Conservation (phyloP, 1,140 invertebrate species). For the Plectrocnemia conspersa region DNA sequence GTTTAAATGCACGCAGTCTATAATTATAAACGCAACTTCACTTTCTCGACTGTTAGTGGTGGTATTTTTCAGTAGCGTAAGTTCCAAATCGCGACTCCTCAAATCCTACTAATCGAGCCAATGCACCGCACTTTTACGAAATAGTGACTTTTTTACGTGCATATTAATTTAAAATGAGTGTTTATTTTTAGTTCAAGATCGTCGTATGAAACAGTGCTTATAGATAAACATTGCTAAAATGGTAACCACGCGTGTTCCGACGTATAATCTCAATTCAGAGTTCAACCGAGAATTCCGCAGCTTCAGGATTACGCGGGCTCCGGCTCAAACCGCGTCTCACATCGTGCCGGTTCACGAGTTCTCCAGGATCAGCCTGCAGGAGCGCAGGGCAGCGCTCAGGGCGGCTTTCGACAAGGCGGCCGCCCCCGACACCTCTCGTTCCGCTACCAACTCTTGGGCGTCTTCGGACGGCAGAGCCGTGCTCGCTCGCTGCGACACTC, state of each 20-base stretch:
- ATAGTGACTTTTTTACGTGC: too few species aligned
- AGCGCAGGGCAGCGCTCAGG: constrained; percentile 48
- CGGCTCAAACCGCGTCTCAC: constrained; percentile 45
- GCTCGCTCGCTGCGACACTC: constrained; percentile 28
- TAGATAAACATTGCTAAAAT: constrained; percentile 34
- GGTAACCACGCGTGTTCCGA: constrained; percentile 54
- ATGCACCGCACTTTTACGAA: too few species aligned
- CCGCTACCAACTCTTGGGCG: constrained; percentile 48
- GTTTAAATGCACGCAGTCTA: too few species aligned
- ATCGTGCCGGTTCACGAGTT: constrained; percentile 52
- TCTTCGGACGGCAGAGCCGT: constrained; percentile 39
- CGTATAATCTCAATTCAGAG: constrained; percentile 52
- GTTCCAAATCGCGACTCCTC: too few species aligned
- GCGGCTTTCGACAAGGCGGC: constrained; percentile 47
- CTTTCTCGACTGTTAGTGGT: too few species aligned
- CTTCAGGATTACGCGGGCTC: constrained; percentile 49
- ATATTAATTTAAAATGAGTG: too few species aligned
- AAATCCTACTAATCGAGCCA: too few species aligned
- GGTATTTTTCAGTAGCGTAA: too few species aligned
- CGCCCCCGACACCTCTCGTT: constrained; percentile 50
- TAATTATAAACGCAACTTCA: too few species aligned
- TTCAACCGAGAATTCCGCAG: constrained; percentile 55
- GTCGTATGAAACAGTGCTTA: too few species aligned
- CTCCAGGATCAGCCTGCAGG: constrained; percentile 49
- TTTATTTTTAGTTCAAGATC: too few species aligned